phyloP scores from a whole-genome alignment of 2,888 invertebrate species.

The Dryobota labecula region DNA sequence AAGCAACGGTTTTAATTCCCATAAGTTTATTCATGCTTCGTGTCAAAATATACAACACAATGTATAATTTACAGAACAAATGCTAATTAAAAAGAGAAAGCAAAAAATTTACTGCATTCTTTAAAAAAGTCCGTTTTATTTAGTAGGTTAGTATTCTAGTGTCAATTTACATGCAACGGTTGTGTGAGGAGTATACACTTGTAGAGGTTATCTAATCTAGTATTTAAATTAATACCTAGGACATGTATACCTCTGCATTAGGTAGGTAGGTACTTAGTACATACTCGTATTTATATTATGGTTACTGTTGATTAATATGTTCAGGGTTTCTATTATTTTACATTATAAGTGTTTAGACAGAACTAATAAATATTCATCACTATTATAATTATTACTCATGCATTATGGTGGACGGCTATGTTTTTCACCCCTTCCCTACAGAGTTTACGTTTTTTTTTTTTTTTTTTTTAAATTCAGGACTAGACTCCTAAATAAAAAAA shows the following conservation, averaged over 20 bases:
- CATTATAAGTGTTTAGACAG: background rate
- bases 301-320: background rate
- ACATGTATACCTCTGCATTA: slow-evolving; percentile 1
- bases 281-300: slow-evolving; percentile 1
- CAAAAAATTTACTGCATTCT: slow-evolving; percentile 3
- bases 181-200: slow-evolving; percentile 10
- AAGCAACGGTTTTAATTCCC: background rate
- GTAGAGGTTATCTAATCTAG: slow-evolving; percentile 39
- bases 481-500: background rate
- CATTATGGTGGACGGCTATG: background rate
- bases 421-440: background rate
- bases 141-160: slow-evolving; percentile 34
- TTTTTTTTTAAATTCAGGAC: background rate
- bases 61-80: slow-evolving; percentile 19
- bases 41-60: slow-evolving; percentile 17
- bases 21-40: slow-evolving; percentile 8
- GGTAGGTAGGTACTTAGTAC: background rate
- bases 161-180: slow-evolving; percentile 43
- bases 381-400: background rate
- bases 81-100: slow-evolving; percentile 49
- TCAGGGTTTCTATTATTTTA: background rate
- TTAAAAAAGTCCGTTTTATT: slow-evolving; percentile 17
- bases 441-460: background rate
- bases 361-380: slow-evolving; percentile 6
- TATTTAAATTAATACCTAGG: slow-evolving; percentile 42